Percentiles rank a stretch among this genome's conserved stretches.
phyloP scores from a whole-genome alignment of 2,797 vertebrate genomes.

The Sitta carolinensis region DNA sequence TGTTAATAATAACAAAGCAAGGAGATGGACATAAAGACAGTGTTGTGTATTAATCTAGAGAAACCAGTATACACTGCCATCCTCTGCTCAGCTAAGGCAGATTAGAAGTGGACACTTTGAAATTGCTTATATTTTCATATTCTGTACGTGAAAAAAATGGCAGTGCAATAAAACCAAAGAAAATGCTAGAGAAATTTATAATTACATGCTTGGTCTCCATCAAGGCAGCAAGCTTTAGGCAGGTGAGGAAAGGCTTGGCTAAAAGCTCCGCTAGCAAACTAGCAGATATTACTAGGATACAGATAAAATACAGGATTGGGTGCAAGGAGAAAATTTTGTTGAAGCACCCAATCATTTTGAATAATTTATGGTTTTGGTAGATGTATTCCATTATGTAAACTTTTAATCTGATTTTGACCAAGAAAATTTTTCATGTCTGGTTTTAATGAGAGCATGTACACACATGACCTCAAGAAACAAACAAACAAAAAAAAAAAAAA shows the following conservation, averaged over 20 bases:
- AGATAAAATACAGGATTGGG: neutral
- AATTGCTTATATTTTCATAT: neutral
- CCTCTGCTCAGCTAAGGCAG: neutral
- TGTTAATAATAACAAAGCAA: neutral
- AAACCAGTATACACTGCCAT: neutral
- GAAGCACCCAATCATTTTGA: neutral
- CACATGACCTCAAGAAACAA: neutral
- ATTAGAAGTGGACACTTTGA: neutral
- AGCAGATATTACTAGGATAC: neutral
- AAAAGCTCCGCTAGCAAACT: neutral
- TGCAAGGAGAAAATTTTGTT: neutral
- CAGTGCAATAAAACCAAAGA: neutral
- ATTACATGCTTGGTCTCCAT: neutral
- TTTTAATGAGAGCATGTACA: neutral
- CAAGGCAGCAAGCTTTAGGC: neutral
- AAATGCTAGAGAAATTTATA: neutral
- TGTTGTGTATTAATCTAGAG: neutral
- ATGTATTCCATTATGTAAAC: neutral
- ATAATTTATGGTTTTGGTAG: neutral
- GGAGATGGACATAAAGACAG: neutral
- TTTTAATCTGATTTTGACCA: neutral
- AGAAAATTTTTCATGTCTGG: neutral
- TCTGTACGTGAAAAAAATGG: neutral
- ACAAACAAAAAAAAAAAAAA: neutral
- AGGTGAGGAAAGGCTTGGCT: neutral